These are phyloP conservation scores for Tapirus terrestris DNA, from an alignment of 2,113 vertebrate species.

Conservation along the genomic window DNA sequence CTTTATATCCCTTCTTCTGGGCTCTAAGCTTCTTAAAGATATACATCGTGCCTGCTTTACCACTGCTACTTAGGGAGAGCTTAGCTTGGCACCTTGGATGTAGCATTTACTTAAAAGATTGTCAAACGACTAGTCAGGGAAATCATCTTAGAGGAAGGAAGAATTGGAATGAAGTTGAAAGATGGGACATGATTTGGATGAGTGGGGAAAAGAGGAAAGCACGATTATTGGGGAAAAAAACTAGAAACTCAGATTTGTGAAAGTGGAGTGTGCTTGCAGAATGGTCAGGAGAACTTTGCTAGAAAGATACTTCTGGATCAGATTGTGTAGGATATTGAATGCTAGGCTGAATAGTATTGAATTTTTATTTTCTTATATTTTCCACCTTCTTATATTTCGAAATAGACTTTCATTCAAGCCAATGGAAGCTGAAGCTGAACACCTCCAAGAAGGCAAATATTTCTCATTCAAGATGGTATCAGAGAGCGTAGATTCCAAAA, in stretches of 20 bases:
- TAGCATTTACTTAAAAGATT: not conserved
- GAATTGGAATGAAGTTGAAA: not conserved
- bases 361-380: constrained; percentile 27
- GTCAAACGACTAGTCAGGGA: not conserved
- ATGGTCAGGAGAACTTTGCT: not conserved
- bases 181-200: not conserved
- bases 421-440: constrained; percentile 8
- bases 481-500: not conserved
- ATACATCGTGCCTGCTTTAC: not conserved
- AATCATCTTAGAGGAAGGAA: not conserved
- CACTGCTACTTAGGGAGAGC: not conserved
- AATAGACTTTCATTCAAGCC: not conserved
- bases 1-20: not conserved
- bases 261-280: not conserved
- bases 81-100: not conserved
- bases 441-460: not conserved
- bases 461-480: not conserved
- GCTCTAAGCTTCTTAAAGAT: not conserved
- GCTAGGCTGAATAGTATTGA: not conserved
- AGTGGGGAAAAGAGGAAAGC: not conserved
- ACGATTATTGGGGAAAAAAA: not conserved
- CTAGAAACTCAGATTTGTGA: not conserved
- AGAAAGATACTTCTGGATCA: not conserved
- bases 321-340: not conserved
- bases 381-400: not conserved